Evolutionary conservation across 2,797 vertebrate genomes (phyloP), one percentile per base, ranked within the genome.

Genomic region (Epinephelus awoara): DNA sequence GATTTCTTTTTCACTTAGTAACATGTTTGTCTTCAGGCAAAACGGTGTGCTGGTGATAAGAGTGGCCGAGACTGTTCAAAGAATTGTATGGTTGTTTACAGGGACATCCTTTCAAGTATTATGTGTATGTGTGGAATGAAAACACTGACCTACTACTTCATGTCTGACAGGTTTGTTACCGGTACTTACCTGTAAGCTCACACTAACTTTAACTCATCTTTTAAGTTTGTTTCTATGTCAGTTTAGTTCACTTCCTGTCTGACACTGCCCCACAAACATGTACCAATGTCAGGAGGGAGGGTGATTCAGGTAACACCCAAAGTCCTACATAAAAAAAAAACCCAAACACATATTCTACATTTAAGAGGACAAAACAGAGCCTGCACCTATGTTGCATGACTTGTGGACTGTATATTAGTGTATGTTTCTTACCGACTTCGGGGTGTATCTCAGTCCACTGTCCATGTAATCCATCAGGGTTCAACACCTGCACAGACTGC

Each of bases 381-480:
- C 54, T 19, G 23, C 65, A 19, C 6, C 13, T 11, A 2, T 17
- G 17, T 47, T 19, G 2, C 5, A 19, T 21, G 10, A 42, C 0
- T 13, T 14, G 6, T 6, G 25, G 21, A 25, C 2, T 29, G 11
- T 2, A 51, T 2, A 42, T 6, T 11, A 5, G 8, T 11, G 2
- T 2, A 19, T 0, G 15, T 42, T 54, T 50, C 92, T 89, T 83
- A 94, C 92, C 88, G 56, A 1, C 6, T 83, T 80, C 0, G 95
- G 93, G 6, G 86, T 91, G 91, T 96, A 96, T 47, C 89, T 93
- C 80, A 90, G 76, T 54, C 92, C 94, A 61, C 90, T 85, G 66
- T 94, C 86, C 88, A 94, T 93, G 75, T 91, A 93, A 46, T 96
- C 95, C 95, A 96, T 95, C 40, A 44, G 23, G 44, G 49, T 3